Evolutionary conservation across 2,113 vertebrate genomes (phyloP), one percentile per base, ranked within the genome.

Genomic region (Rhombomys opimus): DNA sequence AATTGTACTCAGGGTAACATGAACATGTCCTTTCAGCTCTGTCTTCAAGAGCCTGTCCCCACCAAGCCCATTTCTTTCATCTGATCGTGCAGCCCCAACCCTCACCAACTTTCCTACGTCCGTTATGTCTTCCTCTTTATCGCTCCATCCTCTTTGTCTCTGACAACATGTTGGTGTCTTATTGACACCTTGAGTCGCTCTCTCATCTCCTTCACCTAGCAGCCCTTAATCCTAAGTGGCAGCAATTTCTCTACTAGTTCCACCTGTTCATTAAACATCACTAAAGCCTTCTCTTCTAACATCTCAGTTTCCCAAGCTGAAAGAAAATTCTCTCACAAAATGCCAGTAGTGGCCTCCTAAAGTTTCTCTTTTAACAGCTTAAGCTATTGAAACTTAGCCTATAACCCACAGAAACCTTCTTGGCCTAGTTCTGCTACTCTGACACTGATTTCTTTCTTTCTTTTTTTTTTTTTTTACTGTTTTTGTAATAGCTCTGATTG

Each of bases 241-340:
- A 85, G 52, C 35, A 38, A 35, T 20, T 82, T 90, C 82, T 93
- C 75, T 57, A 4, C 12, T 70, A 46, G 4, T 11, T 67, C 91
- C 30, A 7, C 22, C 46, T 77, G n/a, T 20, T 86, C 57, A 22
- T 88, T 54, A 80, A 17, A 52, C 14, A 81, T 35, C 70, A 73
- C n/a, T 77, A n/a, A 87, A 38, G 41, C 25, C 52, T 78, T 80
- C 32, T 80, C 22, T 85, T 38, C 57, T 61, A 52, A 30, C 22
- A 86, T 77, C 65, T 91, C 46, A 76, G 67, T 57, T 93, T 89
- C 61, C n/a, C 87, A 80, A 20, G 75, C 35, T 63, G 7, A 27
- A 35, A 73, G 12, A 88, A 93, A 94, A 92, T 65, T 7, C 52
- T 86, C 35, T 95, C 54, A 61, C 63, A 70, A 41, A 85, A 95